These are phyloP conservation scores for Drosophila algonquin DNA, from an alignment of 2,888 invertebrate genomes.

Conservation along the genomic window DNA sequence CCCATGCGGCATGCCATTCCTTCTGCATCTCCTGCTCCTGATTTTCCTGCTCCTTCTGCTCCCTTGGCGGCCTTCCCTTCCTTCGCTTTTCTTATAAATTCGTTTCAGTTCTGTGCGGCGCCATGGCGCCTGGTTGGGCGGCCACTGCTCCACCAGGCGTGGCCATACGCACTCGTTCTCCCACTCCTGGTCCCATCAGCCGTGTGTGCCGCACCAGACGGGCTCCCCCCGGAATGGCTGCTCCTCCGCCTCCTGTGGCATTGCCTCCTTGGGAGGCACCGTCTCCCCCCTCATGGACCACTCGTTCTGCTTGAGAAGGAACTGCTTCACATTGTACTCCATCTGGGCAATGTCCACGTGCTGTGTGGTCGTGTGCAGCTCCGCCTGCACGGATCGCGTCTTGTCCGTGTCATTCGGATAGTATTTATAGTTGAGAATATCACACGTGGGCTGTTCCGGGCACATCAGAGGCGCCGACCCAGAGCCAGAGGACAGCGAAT, in stretches of 20 bases:
- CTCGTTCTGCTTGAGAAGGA: conserved; percentile 86
- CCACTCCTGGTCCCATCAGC: conserved; percentile 76
- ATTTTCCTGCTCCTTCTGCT: not conserved
- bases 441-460: conserved; percentile 81
- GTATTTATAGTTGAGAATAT: conserved; percentile 82
- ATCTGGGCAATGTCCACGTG: conserved; percentile 88
- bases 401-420: conserved; percentile 82
- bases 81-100: conserved; percentile 80
- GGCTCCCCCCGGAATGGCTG: conserved; percentile 3
- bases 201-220: conserved; percentile 69
- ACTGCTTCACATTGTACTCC: conserved; percentile 91
- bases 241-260: not conserved
- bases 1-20: not conserved
- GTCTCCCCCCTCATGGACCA: conserved; percentile 82
- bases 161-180: conserved; percentile 73
- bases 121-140: conserved; percentile 51
- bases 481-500: conserved; percentile 62
- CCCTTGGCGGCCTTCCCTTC: not conserved
- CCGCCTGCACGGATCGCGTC: conserved; percentile 78
- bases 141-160: conserved; percentile 61
- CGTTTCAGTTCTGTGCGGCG: conserved; percentile 84
- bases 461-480: conserved; percentile 64
- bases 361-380: conserved; percentile 81
- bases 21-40: not conserved
- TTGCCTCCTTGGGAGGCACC: not conserved